These are phyloP conservation scores for Aptenodytes patagonicus DNA, from an alignment of 2,113 vertebrate species.

Conservation along the genomic window DNA sequence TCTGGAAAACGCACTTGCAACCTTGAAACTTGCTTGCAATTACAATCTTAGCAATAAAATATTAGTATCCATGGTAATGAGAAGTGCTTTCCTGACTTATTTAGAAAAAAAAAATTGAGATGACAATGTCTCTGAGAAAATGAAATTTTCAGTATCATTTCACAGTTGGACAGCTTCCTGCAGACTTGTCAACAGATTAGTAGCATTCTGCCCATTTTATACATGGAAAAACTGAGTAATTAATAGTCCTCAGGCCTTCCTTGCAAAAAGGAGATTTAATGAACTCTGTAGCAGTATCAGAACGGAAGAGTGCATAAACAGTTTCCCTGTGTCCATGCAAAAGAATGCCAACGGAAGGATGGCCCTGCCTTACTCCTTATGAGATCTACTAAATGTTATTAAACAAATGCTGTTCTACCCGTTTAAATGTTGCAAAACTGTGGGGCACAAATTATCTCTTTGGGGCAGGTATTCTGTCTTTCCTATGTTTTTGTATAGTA, in stretches of 20 bases:
- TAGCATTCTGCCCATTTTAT: slow-evolving; percentile 37
- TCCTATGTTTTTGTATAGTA: background rate
- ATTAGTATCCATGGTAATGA: slow-evolving; percentile 63
- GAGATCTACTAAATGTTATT: background rate
- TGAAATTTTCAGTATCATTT: slow-evolving; percentile 57
- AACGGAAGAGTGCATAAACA: background rate
- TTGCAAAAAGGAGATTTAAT: slow-evolving; percentile 41
- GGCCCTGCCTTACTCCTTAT: background rate
- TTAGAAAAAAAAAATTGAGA: background rate
- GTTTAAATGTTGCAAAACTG: background rate
- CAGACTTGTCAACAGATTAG: slow-evolving; percentile 58
- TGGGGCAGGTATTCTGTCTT: background rate
- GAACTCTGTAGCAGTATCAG: slow-evolving; percentile 24
- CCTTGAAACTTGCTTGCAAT: slow-evolving; percentile 44
- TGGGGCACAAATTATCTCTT: background rate
- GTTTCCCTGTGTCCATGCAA: background rate
- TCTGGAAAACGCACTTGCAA: slow-evolving; percentile 33
- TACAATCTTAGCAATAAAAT: slow-evolving; percentile 58
- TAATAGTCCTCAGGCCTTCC: slow-evolving; percentile 40
- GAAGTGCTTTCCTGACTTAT: slow-evolving; percentile 35
- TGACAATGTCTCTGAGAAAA: slow-evolving; percentile 50
- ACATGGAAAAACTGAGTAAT: slow-evolving; percentile 41
- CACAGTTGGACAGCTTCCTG: slow-evolving; percentile 51
- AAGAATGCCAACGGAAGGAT: background rate
- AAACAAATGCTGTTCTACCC: background rate